phyloP scores from a whole-genome alignment of 2,888 invertebrate species.

The Eilema depressum region DNA sequence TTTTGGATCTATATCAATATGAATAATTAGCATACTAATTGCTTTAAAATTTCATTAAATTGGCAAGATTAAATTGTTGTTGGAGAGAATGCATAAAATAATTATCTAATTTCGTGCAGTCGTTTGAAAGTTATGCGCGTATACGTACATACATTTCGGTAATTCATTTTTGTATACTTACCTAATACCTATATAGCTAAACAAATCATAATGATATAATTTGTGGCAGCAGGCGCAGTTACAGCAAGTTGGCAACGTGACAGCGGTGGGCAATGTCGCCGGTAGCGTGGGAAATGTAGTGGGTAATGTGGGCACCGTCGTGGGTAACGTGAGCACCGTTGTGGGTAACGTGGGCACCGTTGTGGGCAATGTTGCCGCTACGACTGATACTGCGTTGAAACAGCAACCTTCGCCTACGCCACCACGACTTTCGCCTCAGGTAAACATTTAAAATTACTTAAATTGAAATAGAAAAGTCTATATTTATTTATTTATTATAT shows the following conservation, averaged over 20 bases:
- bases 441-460: background rate
- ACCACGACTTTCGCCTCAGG: constrained; percentile 79
- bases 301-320: constrained; percentile 52
- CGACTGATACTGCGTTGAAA: constrained; percentile 73
- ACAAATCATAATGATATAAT: background rate
- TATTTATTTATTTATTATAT: too few relatives aligned
- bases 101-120: too few relatives aligned
- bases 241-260: constrained; percentile 82
- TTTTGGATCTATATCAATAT: too few relatives aligned
- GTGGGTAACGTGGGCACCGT: constrained; percentile 57
- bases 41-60: too few relatives aligned
- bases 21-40: too few relatives aligned
- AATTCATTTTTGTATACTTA: too few relatives aligned
- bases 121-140: too few relatives aligned
- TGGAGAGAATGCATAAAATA: too few relatives aligned
- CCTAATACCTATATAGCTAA: background rate
- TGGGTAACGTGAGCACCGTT: constrained; percentile 53
- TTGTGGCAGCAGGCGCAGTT: constrained; percentile 89
- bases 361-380: constrained; percentile 53
- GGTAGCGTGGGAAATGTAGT: constrained; percentile 47
- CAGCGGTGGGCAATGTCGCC: constrained; percentile 58
- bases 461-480: background rate
- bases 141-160: too few relatives aligned
- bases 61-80: too few relatives aligned
- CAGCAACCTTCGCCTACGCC: constrained; percentile 81